Conservation (phyloP, 30 jellyfish, hydroid and myxozoan species). For the Hydra vulgaris region DNA sequence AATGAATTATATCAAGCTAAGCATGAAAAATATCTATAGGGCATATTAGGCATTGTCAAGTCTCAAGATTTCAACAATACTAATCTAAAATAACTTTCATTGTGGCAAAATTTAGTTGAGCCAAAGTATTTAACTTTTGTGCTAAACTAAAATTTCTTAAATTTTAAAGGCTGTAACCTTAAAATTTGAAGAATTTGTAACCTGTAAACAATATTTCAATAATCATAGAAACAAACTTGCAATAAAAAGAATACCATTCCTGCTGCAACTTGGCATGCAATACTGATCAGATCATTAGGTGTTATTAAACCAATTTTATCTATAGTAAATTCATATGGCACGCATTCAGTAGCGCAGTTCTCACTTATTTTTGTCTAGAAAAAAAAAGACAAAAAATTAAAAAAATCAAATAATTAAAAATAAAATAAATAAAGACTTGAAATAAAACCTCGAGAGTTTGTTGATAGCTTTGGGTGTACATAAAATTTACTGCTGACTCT, state of each 20-base stretch:
- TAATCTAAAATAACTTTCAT: no score
- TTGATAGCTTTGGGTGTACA: not conserved
- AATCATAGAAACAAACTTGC: not conserved
- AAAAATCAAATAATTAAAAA: not conserved
- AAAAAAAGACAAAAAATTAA: not conserved
- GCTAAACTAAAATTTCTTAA: no score
- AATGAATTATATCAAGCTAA: no score
- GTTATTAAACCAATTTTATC: constrained; percentile 4
- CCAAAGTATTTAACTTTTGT: no score
- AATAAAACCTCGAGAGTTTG: not conserved
- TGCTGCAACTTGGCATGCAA: constrained; percentile 82
- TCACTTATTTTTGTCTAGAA: not conserved
- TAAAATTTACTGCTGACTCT: not conserved
- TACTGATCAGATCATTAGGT: constrained; percentile 52
- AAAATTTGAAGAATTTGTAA: no score
- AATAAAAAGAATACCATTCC: constrained; percentile 58
- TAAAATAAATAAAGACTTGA: no score
- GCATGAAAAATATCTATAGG: no score
- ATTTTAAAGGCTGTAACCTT: no score
- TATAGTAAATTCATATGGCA: not conserved
- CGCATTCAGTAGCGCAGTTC: not conserved
- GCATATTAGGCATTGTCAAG: no score
- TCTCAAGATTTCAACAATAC: no score
- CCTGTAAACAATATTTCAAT: no score
- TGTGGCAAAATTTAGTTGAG: no score